phyloP scores from a whole-genome alignment of 2,888 invertebrate species.

The Patella caerulea region DNA sequence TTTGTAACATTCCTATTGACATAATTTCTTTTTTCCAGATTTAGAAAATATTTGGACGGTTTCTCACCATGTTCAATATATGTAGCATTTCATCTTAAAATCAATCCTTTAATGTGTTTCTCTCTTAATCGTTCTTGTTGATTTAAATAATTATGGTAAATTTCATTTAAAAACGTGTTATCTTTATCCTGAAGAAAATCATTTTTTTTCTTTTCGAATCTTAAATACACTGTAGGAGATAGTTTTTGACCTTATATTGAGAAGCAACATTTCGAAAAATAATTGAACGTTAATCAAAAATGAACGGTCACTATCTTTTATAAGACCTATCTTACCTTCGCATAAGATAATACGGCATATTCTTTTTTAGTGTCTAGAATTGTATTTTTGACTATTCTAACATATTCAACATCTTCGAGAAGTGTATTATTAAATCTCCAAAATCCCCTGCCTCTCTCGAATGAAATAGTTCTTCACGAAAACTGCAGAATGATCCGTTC shows the following conservation, averaged over 20 bases:
- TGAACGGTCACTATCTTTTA: too few species aligned
- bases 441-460: not conserved
- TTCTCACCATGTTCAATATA: not conserved
- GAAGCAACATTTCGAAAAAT: too few species aligned
- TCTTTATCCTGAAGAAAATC: not conserved
- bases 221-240: too few species aligned
- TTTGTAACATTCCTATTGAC: not conserved
- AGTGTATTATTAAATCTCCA: slow-evolving; percentile 6
- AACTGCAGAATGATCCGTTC: not conserved
- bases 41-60: slow-evolving; percentile 4
- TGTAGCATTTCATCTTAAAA: not conserved
- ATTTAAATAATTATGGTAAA: not conserved
- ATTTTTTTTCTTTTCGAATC: too few species aligned
- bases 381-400: not conserved
- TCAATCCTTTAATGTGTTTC: not conserved
- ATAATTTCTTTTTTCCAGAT: not conserved
- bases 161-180: not conserved
- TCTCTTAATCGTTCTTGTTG: not conserved
- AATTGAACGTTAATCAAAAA: too few species aligned
- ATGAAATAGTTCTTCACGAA: not conserved
- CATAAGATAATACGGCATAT: too few species aligned
- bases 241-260: too few species aligned
- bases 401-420: not conserved
- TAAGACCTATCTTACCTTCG: too few species aligned
- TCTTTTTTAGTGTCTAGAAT: too few species aligned